Evolutionary conservation across 35 echinoderm and acorn worm species (phyloP), one percentile per base, ranked within the genome.

Genomic region (Lytechinus pictus): DNA sequence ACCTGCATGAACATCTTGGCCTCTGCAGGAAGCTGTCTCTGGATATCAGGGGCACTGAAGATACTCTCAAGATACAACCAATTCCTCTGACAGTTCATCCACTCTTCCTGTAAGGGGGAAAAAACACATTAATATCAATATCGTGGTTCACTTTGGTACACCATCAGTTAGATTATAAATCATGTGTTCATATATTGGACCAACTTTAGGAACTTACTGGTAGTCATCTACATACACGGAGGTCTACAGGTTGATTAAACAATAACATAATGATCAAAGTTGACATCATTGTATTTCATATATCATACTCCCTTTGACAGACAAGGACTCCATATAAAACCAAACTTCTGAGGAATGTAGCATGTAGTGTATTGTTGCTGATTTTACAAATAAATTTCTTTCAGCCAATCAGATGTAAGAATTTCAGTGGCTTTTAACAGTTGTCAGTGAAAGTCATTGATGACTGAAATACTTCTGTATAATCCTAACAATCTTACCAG

Each of bases 1-100:
- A 98, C 97, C 98, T 99, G 98, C 98, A 97, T 99, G 94, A 99
- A 99, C 98, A 98, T 99, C 97, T 99, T 99, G 9, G 98, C 97
- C 57, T 99, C 98, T 54, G 97, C 95, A 24, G 98, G 98, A 1
- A 99, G 97, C 96, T 99, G 98, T 93, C 98, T 96, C 95, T 99
- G 98, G 55, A 99, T 99, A 91, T 99, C 98, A 27, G 98, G 97
- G 54, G 98, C 98, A 93, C 97, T 98, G 96, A 99, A 98, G 94
- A 99, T 99, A 51, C 98, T 99, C 96, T 99, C 98, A 52, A 99
- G 90, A 88, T 99, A 99, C 27, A 99, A 54, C 98, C 98, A 99
- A 94, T 99, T 99, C 5, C 98, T 86, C 86, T 99, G 98, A 86
- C 98, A 99, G 28, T 52, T 99, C 58, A 99, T 86, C 98, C 98